These are phyloP conservation scores for Charanyca ferruginea DNA, from an alignment of 2,888 invertebrate genomes.

Conservation along the genomic window DNA sequence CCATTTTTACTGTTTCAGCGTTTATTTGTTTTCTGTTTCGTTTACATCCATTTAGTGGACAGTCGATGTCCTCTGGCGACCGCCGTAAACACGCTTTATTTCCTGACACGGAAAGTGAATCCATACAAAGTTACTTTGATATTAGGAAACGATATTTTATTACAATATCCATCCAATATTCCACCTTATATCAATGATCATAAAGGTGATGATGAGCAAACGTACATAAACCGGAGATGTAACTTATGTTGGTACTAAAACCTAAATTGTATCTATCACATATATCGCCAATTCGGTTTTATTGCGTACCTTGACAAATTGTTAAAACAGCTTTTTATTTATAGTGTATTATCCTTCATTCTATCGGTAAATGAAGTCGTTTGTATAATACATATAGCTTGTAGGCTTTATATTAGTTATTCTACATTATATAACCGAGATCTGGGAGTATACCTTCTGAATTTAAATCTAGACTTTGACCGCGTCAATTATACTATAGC, in stretches of 20 bases:
- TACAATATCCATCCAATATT: background rate
- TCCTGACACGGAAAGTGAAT: conserved; percentile 65
- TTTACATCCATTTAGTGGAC: conserved; percentile 71
- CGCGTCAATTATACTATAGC: no score
- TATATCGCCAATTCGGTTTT: conserved; percentile 32
- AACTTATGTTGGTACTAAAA: conserved; percentile 3
- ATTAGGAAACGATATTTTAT: background rate
- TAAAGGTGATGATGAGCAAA: background rate
- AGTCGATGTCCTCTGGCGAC: conserved; percentile 51
- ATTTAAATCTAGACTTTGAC: no score
- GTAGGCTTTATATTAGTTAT: background rate
- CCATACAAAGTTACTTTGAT: conserved; percentile 61
- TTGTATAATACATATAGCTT: background rate
- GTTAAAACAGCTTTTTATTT: conserved; percentile 20
- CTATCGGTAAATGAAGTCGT: background rate
- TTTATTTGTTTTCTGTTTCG: conserved; percentile 66
- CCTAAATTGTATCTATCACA: conserved; percentile 16
- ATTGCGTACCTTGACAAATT: conserved; percentile 58
- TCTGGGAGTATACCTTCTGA: no score
- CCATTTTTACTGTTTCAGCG: conserved; percentile 44
- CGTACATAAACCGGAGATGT: background rate
- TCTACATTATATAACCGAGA: no score
- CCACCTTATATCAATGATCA: background rate
- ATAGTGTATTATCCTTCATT: background rate
- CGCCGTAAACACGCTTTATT: conserved; percentile 9